Conservation (phyloP, 2,888 invertebrate species). For the Oxytorus armatus region DNA sequence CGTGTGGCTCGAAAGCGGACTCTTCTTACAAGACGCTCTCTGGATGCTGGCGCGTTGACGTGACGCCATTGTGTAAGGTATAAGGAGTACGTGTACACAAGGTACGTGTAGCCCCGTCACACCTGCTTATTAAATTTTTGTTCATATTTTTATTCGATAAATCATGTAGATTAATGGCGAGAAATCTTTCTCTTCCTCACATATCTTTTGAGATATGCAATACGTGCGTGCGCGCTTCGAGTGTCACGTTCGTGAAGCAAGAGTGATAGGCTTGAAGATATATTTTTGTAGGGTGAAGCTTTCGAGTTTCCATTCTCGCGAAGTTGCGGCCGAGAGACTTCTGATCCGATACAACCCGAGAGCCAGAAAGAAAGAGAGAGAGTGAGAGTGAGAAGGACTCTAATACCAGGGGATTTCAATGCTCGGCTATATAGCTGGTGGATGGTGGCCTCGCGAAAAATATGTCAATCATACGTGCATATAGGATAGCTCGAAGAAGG, state of each 20-base stretch:
- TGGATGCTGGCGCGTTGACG: slow-evolving; percentile 53
- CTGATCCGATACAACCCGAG: too few species aligned
- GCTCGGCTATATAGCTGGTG: slow-evolving; percentile 50
- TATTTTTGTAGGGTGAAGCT: slow-evolving; percentile 6
- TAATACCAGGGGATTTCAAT: slow-evolving; percentile 67
- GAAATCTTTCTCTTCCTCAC: slow-evolving; percentile 10
- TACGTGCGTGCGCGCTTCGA: slow-evolving; percentile 58
- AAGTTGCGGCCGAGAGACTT: too few species aligned
- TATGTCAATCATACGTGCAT: slow-evolving; percentile 80
- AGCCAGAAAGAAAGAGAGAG: slow-evolving; percentile 30
- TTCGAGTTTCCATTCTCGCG: too few species aligned
- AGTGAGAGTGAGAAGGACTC: slow-evolving; percentile 39
- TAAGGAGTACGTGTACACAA: slow-evolving; percentile 31
- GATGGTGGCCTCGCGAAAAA: slow-evolving; percentile 77
- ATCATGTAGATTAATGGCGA: slow-evolving; percentile 68
- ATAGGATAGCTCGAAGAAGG: slow-evolving; percentile 32
- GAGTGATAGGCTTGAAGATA: slow-evolving; percentile 37
- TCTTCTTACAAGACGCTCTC: slow-evolving; percentile 46
- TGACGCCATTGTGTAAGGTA: slow-evolving; percentile 40
- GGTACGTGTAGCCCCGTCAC: slow-evolving; percentile 38
- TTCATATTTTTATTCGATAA: slow-evolving; percentile 61
- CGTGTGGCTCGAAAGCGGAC: slow-evolving; percentile 59
- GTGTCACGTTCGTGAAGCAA: slow-evolving; percentile 46
- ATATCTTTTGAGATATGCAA: slow-evolving; percentile 9
- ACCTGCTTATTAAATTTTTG: slow-evolving; percentile 52